These are phyloP conservation scores for Carassius gibelio DNA, from an alignment of 2,113 vertebrate genomes.

Conservation along the genomic window DNA sequence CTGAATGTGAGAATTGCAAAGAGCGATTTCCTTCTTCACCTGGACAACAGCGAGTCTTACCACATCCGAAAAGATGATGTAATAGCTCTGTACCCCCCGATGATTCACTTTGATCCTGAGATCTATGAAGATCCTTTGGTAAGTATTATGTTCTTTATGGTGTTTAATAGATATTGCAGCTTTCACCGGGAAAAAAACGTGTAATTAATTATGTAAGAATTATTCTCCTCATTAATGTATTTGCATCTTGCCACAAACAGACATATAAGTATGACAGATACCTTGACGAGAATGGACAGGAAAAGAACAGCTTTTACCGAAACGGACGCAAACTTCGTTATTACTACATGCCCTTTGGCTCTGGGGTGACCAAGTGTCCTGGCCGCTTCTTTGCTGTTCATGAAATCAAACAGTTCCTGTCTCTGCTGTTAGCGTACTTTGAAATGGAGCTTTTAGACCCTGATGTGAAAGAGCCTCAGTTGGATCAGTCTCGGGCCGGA, in stretches of 20 bases:
- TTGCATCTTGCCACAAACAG: constrained; percentile 69
- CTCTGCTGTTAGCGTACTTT: constrained; percentile 84
- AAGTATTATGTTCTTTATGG: constrained; percentile 57
- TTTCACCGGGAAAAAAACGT: neutral
- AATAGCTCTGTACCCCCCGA: constrained; percentile 90
- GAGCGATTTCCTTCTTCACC: constrained; percentile 86
- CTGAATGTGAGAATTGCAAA: constrained; percentile 91
- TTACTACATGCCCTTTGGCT: constrained; percentile 94
- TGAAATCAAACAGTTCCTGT: constrained; percentile 93
- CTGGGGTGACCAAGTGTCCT: constrained; percentile 90
- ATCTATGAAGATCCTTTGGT: constrained; percentile 93
- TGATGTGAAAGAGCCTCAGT: constrained; percentile 77
- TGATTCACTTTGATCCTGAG: constrained; percentile 91
- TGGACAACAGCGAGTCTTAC: constrained; percentile 81
- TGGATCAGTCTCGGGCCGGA: constrained; percentile 93
- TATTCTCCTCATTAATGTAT: neutral
- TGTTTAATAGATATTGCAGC: neutral
- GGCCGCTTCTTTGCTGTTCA: constrained; percentile 91
- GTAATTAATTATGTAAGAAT: neutral
- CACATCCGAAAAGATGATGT: constrained; percentile 91
- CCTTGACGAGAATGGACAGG: constrained; percentile 82
- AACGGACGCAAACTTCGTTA: constrained; percentile 83
- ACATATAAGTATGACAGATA: constrained; percentile 90
- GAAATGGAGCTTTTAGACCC: constrained; percentile 86
- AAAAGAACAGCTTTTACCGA: constrained; percentile 83